Evolutionary conservation across 2,888 invertebrate genomes (phyloP), one percentile per base, ranked within the genome.

Genomic region (Cyrtodaria siliqua): DNA sequence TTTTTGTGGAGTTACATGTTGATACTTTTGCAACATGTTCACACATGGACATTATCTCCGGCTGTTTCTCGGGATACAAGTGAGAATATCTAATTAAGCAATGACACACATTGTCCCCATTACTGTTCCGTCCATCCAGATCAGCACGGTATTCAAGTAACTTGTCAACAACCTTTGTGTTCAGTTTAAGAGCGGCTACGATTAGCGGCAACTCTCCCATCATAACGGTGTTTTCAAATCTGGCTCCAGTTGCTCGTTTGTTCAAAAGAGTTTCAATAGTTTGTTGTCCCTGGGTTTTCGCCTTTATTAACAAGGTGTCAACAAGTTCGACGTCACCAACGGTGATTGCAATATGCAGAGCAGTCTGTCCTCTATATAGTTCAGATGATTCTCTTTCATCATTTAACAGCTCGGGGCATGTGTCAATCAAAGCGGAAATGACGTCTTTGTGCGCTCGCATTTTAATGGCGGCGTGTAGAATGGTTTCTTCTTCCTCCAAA

Each of bases 91-190:
- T 78, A 9, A 87, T 72, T 0, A 86, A 61, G 6, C 82, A 79
- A 64, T 87, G 86, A 49, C 83, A 80, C 2, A 84, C 66, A 47
- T 83, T 87, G 59, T 87, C 86, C 1, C 86, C 87, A 2, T 33
- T 47, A 9, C 67, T 63, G 67, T 86, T 87, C 49, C 55, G 57
- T 6, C 47, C 64, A 50, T 62, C 62, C 2, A 81, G 9, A 9
- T 69, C 64, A 14, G 83, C 83, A 8, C 79, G 77, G 50, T 74
- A 64, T 8, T 56, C 29, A 6, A 82, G 20, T 59, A 87, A 44
- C 20, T 72, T 56, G 18, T 79, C 73, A 24, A 87, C 63, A 20
- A 84, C 79, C 16, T 66, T 55, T 26, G 57, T 56, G 71, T 86
- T 82, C 26, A 84, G 50, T 9, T 79, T 84, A 24, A 86, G 57